Evolutionary conservation across 2,888 invertebrate species (phyloP), one percentile per base, ranked within the genome.

Genomic region (Tuberolachnus salignus): DNA sequence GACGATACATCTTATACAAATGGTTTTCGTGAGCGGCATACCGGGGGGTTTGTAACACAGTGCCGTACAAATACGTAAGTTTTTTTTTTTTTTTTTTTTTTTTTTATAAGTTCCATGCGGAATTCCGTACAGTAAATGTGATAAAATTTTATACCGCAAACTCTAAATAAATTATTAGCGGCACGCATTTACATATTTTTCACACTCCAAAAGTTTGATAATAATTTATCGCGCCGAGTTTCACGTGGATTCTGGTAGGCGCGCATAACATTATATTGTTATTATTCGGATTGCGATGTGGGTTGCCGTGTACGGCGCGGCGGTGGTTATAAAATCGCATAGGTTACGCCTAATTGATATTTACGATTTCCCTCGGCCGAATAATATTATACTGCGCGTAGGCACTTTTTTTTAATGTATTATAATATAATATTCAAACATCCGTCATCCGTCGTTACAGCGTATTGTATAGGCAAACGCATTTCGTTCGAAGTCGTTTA

Each of bases 261-360:
- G 6, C 34, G 34, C 34, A 3, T 34, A 34, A 34, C 6, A 34
- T 34, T 34, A 34, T 34, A 34, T 6, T 42, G 21, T 34, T 55
- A 42, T 55, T 42, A 70, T 26, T 26, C 26, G 8, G 3, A 13
- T n/a, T 51, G 8, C 26, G 51, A 51, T 51, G 51, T 51, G 26
- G n/a, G n/a, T n/a, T n/a, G 51, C 6, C 51, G 42, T 21, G 3
- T 34, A 34, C 3, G 55, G 23, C 21, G 23, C 23, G 57, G 23
- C 44, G 57, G 57, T 6, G 34, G 34, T 34, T 3, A 34, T 34
- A 34, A 34, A 34, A 34, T 4, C 34, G 34, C 69, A 57, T 21
- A 44, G 44, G 44, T 23, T n/a, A n/a, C n/a, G 23, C 42, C 23
- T 46, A 46, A 71, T 71, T 57, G 71, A 71, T 57, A 71, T 46